A percentile compares a stretch with the other conserved stretches of the same genome.
Evolutionary conservation across 2,888 invertebrate species (phyloP).

Genomic region (Prenolepis imparis): DNA sequence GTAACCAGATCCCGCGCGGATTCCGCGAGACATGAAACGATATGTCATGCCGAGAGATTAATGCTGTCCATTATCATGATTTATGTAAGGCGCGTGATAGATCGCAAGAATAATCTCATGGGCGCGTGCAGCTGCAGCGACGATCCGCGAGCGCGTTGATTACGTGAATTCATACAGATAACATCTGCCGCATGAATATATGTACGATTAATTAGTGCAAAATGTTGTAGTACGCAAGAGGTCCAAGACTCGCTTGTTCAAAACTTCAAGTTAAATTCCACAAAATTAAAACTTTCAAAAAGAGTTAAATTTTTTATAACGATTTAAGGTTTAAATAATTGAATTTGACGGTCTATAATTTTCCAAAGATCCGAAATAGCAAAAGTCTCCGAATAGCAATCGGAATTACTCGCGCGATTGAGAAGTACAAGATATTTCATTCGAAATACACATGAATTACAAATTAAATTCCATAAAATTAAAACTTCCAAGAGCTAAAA

Average conservation of each 20-base stretch:
- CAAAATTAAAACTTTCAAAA: background rate
- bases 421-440: background rate
- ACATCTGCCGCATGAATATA: background rate
- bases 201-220: background rate
- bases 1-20: conserved; percentile 59
- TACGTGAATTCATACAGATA: background rate
- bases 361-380: background rate
- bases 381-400: background rate
- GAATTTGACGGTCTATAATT: background rate
- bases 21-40: conserved; percentile 32
- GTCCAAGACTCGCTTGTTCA: too few species aligned
- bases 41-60: conserved; percentile 39
- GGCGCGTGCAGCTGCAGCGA: conserved; percentile 8
- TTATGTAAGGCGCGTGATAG: conserved; percentile 40
- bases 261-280: background rate
- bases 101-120: conserved; percentile 1
- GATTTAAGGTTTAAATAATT: background rate
- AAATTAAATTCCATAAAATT: background rate
- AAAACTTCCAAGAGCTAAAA: background rate
- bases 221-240: background rate
- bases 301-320: background rate
- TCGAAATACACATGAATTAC: background rate
- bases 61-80: conserved; percentile 48
- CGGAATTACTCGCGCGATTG: background rate
- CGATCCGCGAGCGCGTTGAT: conserved; percentile 12